Evolutionary conservation across 2,797 vertebrate species (phyloP), one percentile per base, ranked within the genome.

Genomic region (Gastrophryne carolinensis): DNA sequence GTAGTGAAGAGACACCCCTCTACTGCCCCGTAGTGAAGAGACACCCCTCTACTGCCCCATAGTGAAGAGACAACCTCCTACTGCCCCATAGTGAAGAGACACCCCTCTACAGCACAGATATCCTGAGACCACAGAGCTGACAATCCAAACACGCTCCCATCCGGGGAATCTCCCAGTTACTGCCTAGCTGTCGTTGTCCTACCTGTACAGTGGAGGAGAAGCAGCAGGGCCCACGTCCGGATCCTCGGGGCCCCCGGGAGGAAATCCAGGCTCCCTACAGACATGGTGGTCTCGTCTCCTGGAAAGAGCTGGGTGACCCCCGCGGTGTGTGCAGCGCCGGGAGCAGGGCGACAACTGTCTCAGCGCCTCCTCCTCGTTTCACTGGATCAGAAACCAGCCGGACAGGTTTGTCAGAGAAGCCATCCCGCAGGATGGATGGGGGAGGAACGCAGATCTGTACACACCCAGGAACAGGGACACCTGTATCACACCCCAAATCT

Each of bases 301-400:
- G 17, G 26, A n/a, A 57, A 41, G 24, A 19, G 24, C 5, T 9
- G 5, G 24, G 1, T 21, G 17, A 19, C 32, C 8, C 19, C 9
- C 32, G 15, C n/a, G 27, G 5, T 34, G 63, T 3, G 2, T 10
- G 17, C 9, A 39, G 47, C 10, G 15, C 60, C 24, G 11, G 39
- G 26, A 47, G 39, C n/a, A 19, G 62, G 62, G 39, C 27, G 26
- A 24, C 12, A 41, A 64, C 17, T 30, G 4, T 26, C 13, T 17
- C 61, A 11, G n/a, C 30, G 23, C 12, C 15, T 41, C n/a, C 24
- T 63, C n/a, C 49, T 52, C 41, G 4, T 21, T 15, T 49, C 21
- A n/a, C 57, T 53, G 70, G 70, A 72, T 73, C 53, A 35, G 23
- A 54, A 73, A 73, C 58, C 24, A 7, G 49, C 19, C 70, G 24